Evolutionary conservation across 1,140 invertebrate species (phyloP), one percentile per base, ranked within the genome.

Genomic region (Acromyrmex echinatior): DNA sequence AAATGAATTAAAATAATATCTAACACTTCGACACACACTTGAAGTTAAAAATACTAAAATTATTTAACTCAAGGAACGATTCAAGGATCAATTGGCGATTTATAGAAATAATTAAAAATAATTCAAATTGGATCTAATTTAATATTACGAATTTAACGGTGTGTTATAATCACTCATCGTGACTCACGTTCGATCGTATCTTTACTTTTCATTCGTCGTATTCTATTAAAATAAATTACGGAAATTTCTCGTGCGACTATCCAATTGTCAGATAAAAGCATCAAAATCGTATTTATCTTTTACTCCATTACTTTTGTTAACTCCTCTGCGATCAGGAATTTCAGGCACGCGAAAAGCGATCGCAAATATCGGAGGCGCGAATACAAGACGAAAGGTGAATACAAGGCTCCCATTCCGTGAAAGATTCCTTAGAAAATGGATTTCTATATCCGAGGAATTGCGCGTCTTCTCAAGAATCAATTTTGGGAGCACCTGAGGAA

Each of bases 401-500:
- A 71, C 49, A 71, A 73, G 49, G 70, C 58, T 7, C 7, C 31
- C 31, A 6, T 56, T 53, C 28, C 49, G 28, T n/a, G 49, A 39
- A 18, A 65, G 39, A 71, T 71, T 71, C 49, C 21, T 56, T 31
- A 18, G n/a, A n/a, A 56, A 70, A 70, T 70, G 45, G 78, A 80
- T 51, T 70, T 80, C 63, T 80, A 80, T 70, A 80, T 80, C 63
- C 78, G 63, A 31, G 3, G 28, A 18, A 70, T 80, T 56, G 45
- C 31, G 65, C 39, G 39, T 56, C 35, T 70, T 56, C 51, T 28
- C 21, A 28, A 28, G 65, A 81, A n/a, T 56, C n/a, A 49, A 78
- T 78, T 63, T 60, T 63, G 14, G n/a, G 7, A 18, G 21, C 74
- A 76, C 53, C 35, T 62, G 39, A 18, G 53, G 9, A 51, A 62